Evolutionary conservation across 2,888 invertebrate genomes (phyloP), one percentile per base, ranked within the genome.

Genomic region (Callyntrura sp.): DNA sequence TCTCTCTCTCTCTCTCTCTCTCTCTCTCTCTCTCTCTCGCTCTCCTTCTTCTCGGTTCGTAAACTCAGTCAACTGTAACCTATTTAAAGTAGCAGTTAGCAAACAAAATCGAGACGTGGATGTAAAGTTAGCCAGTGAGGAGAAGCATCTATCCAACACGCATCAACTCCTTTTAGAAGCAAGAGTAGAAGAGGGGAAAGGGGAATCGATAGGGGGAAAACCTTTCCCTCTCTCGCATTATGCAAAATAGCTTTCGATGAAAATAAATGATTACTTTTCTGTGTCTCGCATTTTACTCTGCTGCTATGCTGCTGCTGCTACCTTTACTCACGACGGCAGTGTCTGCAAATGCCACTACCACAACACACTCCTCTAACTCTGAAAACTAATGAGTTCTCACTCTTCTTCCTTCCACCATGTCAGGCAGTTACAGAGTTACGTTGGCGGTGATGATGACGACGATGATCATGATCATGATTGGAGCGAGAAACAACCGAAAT

Each of bases 311-410:
- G 45, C 45, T 8, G 11, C 45, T 51, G 35, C 35, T 35, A 35
- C 35, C 35, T 35, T 35, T 35, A 35, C 35, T 35, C 35, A 35
- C 35, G 35, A 35, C 35, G 35, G 35, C 35, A 35, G 35, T 35
- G 35, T 35, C 35, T 68, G 35, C 35, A 28, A 35, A 23, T 2
- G 23, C 45, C 8, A 20, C 17, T 17, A 48, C 45, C 12, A 70
- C 23, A 1, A 17, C 35, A 35, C 28, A 17, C 70, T 73, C 5
- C 35, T 4, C 35, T 35, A 35, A 35, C 35, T 35, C 48, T 20
- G 73, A 73, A 68, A 73, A 45, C 73, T 73, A 73, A 73, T 73
- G 73, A 73, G 73, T 73, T 73, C 45, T 48, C 73, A 73, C 73
- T 48, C 73, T 11, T 8, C 45, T 48, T 45, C 23, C 0, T 73